Base-by-base conservation (phyloP, 2,113 vertebrate species). In the Eleginops maclovinus region DNA sequence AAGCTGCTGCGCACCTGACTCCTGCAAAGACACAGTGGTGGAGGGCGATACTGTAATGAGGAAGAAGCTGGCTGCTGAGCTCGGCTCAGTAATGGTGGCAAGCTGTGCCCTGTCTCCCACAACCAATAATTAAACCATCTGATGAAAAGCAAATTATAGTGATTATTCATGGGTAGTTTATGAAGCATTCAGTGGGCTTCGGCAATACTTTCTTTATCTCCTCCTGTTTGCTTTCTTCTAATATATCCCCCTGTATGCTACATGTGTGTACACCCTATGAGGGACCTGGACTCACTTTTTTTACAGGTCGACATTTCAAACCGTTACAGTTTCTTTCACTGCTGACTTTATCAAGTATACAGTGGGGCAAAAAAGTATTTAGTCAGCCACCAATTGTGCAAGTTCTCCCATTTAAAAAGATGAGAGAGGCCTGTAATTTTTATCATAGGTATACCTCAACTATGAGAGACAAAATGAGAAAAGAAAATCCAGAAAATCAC, bases 51-150 rank as follows among this genome's bases (percentile, higher is more conserved):
- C 47, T 19, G 41, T 77, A 62, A 81, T 85, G 76, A 78, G 75
- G 61, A 83, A 75, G 83, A 40, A 64, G 74, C 71, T 55, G 26
- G 61, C 68, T 51, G 77, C 73, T 68, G 67, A 46, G 75, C 41
- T 16, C 17, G 47, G 72, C 49, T 60, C 68, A 58, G 64, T 26
- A 21, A 19, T 43, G 61, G 49, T 72, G 59, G 28, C 77, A 83
- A 68, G 75, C 81, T 82, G 83, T 28, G 68, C 46, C 53, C 66
- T 22, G 55, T 63, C 67, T 59, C 59, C 66, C 19, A 16, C 49
- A 72, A 53, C 66, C 77, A n/a, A 19, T 76, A 82, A 88, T 87
- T 83, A 85, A 81, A 72, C 31, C 80, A 62, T 83, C 71, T 21
- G 31, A 76, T 26, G 62, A 70, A 21, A 36, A 14, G 31, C 51